Evolutionary conservation across 2,888 invertebrate genomes (phyloP), one percentile per base, ranked within the genome.

Genomic region (Andrena minutula): DNA sequence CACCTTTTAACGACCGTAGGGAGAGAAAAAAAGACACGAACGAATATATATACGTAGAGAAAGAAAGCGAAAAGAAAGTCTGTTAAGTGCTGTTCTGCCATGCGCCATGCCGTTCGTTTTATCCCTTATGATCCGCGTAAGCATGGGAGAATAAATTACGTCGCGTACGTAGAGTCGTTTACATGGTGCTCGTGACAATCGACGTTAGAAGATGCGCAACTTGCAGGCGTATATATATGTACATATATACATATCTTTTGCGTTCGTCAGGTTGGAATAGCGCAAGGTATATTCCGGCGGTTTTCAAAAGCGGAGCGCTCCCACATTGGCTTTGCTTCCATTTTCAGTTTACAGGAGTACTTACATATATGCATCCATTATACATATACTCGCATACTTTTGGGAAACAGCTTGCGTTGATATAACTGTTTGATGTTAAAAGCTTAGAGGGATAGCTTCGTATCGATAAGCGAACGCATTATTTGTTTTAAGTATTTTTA

Each of bases 81-180:
- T 47, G 49, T 71, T 79, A 80, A 81, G 73, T 79, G 72, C 84
- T 79, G 84, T 88, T 88, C 79, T 86, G 79, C 85, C 83, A 86
- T 83, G 81, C 79, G 75, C 86, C 84, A 81, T 86, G 82, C 85
- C 80, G 60, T 80, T 69, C 74, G 69, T 65, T 47, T 69, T 71
- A 79, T 70, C 41, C 41, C 75, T 72, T 78, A 78, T n/a, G 7
- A 53, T 61, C n/a, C 51, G 53, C 41, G n/a, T 65, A 66, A 56
- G 60, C 23, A 64, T 30, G 66, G 26, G 41, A 63, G 28, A 74
- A 60, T 64, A 51, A 61, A 71, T 72, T 41, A 30, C 63, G 16
- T 58, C 41, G 20, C 47, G 12, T 47, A 26, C 41, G 4, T 72
- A 72, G 20, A 80, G 23, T 70, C 53, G 47, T 66, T 60, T 30